Evolutionary conservation across 2,797 vertebrate species (phyloP).

Genomic region (Pteropus rufus): DNA sequence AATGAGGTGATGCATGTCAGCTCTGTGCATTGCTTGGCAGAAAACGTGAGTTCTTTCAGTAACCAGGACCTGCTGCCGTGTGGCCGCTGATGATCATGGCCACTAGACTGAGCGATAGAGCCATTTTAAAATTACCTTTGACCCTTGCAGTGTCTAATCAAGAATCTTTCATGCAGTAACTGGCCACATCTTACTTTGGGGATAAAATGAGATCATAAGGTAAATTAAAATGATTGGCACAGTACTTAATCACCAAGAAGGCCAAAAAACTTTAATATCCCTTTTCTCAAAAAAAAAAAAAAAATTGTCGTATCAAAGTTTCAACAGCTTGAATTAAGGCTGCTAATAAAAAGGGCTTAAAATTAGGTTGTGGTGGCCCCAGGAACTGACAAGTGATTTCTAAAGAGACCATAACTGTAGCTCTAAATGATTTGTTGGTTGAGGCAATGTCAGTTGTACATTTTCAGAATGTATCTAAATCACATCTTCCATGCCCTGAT

Average conservation of each 20-base stretch:
- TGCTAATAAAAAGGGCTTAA: background rate
- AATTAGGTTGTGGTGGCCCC: no score
- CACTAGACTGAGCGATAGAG: background rate
- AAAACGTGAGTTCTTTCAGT: background rate
- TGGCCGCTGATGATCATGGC: accelerated
- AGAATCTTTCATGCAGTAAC: background rate
- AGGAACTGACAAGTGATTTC: background rate
- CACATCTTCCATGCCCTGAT: background rate
- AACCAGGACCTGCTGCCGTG: background rate
- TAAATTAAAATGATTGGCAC: background rate
- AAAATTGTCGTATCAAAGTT: background rate
- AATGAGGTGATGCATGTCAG: accelerated
- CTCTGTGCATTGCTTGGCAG: background rate
- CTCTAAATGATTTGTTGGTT: background rate
- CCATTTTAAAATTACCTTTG: background rate
- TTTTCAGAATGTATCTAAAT: background rate
- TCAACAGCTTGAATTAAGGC: background rate
- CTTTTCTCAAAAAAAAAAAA: background rate
- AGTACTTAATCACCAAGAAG: background rate
- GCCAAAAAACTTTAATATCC: background rate
- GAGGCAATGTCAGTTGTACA: background rate
- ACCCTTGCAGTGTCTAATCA: background rate
- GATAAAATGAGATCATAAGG: background rate
- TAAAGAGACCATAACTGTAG: background rate
- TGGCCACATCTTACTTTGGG: background rate